A percentile compares a stretch with the other conserved stretches of the same genome.
These are phyloP conservation scores for Pseudolycoriella hygida DNA, from an alignment of 2,888 invertebrate genomes.

Conservation along the genomic window DNA sequence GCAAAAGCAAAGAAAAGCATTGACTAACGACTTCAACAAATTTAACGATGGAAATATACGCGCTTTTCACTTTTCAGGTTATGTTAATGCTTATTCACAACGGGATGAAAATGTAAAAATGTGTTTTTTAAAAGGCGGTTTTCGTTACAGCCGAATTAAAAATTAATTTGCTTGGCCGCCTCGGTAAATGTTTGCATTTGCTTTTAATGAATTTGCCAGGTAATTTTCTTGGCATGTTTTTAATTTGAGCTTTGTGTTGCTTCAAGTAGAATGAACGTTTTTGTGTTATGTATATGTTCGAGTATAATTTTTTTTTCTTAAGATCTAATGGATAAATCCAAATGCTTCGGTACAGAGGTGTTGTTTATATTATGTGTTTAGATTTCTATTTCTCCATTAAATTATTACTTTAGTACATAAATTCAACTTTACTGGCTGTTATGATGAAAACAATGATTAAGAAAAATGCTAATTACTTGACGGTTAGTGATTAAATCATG, in stretches of 20 bases:
- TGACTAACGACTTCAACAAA: not conserved
- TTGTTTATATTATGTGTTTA: too few relatives aligned
- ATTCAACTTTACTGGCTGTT: not conserved
- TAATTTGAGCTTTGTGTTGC: not conserved
- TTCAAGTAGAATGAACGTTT: not conserved
- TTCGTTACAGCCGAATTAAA: conserved; percentile 2
- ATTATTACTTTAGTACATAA: too few relatives aligned
- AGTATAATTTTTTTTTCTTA: too few relatives aligned
- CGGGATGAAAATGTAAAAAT: conserved; percentile 1
- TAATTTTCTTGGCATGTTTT: conserved; percentile 3
- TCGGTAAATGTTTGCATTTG: conserved; percentile 4
- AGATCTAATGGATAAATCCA: too few relatives aligned
- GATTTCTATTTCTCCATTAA: too few relatives aligned
- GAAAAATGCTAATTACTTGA: not conserved
- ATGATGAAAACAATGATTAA: conserved; percentile 1
- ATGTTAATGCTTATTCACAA: not conserved
- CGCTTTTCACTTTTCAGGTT: not conserved
- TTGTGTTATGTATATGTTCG: too few relatives aligned
- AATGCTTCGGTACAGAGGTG: too few relatives aligned
- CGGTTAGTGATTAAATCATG: not conserved
- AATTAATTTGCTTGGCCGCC: conserved; percentile 4
- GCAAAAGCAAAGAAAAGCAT: not conserved
- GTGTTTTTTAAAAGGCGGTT: not conserved
- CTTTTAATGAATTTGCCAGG: conserved; percentile 1
- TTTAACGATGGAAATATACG: not conserved